These are phyloP conservation scores for Portunus trituberculatus DNA, from an alignment of 1,140 invertebrate genomes.

Conservation along the genomic window DNA sequence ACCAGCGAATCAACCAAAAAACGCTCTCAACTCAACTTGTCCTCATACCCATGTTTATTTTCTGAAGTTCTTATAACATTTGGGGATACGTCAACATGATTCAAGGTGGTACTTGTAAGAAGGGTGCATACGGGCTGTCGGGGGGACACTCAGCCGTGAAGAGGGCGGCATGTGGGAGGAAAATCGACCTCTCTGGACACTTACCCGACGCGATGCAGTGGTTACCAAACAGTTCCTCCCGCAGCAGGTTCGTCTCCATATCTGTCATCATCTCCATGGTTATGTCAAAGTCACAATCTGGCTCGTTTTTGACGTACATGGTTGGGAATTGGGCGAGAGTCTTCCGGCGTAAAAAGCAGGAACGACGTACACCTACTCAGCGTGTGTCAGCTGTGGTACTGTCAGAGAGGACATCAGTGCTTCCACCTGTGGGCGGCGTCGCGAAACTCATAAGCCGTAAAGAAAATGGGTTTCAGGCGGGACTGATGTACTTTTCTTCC, in stretches of 20 bases:
- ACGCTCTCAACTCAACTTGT: too few species aligned
- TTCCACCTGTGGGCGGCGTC: slow-evolving; percentile 42
- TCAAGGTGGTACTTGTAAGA: background rate
- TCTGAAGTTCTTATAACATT: too few species aligned
- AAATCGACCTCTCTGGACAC: background rate
- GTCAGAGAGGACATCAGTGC: background rate
- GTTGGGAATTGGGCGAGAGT: background rate
- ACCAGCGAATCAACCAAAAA: too few species aligned
- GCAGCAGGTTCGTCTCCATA: slow-evolving; percentile 52
- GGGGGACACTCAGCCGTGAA: background rate
- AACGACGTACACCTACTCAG: background rate
- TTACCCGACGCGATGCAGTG: slow-evolving; percentile 55
- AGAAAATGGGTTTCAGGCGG: background rate
- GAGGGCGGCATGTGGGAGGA: background rate
- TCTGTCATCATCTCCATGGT: slow-evolving; percentile 67
- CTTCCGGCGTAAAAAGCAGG: background rate
- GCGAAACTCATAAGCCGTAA: background rate
- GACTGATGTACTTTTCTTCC: too few species aligned
- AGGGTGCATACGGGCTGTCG: background rate
- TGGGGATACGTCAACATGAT: too few species aligned
- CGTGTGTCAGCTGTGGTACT: slow-evolving; percentile 57
- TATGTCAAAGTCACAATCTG: slow-evolving; percentile 69
- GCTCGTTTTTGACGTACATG: slow-evolving; percentile 68
- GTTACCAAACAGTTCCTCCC: slow-evolving; percentile 63
- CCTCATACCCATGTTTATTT: too few species aligned